Evolutionary conservation across 1,140 invertebrate species (phyloP), one percentile per base, ranked within the genome.

Genomic region (Cecropterus lyciades): DNA sequence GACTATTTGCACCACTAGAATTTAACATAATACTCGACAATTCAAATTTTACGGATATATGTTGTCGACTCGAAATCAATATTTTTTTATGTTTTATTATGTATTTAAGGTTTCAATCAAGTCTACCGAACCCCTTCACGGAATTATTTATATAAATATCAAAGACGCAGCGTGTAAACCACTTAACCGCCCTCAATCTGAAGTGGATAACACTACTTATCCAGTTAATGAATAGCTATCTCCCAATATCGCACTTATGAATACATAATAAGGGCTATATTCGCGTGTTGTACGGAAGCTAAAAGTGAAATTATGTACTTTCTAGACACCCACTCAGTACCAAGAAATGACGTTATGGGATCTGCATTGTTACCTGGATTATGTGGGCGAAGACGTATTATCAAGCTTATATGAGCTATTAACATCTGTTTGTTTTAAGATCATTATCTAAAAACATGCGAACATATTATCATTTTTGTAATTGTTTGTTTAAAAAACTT

Each of bases 221-320:
- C 13, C 10, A 9, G 11, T 27, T 43, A 45, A 57, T 43, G 16
- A 57, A 14, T 5, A 24, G 20, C 20, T 24, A 24, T 24, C 15
- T n/a, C 20, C 20, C 13, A 59, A 59, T 59, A 59, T 46, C 30
- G 42, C 27, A 48, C 63, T 20, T 65, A 14, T 57, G 17, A 24
- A n/a, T 10, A 49, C 9, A 11, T 15, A 45, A 45, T 62, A 45
- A 55, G 46, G 42, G 37, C 40, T 42, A 63, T n/a, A 56, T 33
- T 71, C 20, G 37, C 17, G 46, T 48, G 63, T 16, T 13, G 9
- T 13, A 63, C 72, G 65, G 72, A 70, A 73, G 72, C 56, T 53
- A 62, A 70, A 57, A 71, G 69, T 71, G 68, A 68, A 69, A 71
- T 70, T 71, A 59, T 53, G 69, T 55, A 67, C 72, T 74, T 74